A percentile compares a stretch with the other conserved stretches of the same genome.
phyloP scores from a whole-genome alignment of 2,113 vertebrate species.

The Indri indri region DNA sequence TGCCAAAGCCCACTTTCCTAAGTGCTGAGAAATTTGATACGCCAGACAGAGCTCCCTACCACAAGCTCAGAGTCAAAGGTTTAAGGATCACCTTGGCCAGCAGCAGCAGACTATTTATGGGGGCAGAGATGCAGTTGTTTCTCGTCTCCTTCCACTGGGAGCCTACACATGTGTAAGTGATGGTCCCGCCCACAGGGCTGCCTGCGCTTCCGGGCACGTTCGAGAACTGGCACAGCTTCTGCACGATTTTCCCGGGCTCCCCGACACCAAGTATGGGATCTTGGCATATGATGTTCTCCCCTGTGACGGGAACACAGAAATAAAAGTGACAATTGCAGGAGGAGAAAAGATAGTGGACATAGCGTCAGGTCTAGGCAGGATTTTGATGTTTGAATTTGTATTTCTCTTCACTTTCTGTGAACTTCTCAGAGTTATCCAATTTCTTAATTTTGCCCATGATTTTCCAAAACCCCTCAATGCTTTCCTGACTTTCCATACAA shows the following conservation, averaged over 20 bases:
- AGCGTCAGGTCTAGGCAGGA: too few relatives aligned
- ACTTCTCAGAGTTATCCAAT: neutral
- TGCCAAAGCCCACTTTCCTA: neutral
- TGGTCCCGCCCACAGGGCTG: constrained; percentile 37
- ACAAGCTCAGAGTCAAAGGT: neutral
- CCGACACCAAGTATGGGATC: constrained; percentile 63
- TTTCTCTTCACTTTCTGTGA: neutral
- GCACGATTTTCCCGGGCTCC: constrained; percentile 15
- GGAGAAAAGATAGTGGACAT: neutral
- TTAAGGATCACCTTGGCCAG: constrained; percentile 76
- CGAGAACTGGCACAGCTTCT: constrained; percentile 69
- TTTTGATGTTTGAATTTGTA: neutral
- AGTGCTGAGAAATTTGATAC: neutral
- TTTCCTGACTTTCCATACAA: neutral
- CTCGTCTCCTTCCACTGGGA: constrained; percentile 45
- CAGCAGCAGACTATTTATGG: constrained; percentile 71
- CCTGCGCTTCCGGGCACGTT: fast-evolving
- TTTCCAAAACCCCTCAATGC: neutral
- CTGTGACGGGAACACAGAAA: constrained; percentile 66
- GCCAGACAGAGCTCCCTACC: neutral
- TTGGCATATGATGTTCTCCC: constrained; percentile 65
- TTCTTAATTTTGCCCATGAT: neutral
- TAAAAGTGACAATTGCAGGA: neutral
- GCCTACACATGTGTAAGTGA: constrained; percentile 72
- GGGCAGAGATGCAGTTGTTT: constrained; percentile 72